Conservation (phyloP, 2,797 vertebrate genomes). For the Percopsis omiscomaycus region DNA sequence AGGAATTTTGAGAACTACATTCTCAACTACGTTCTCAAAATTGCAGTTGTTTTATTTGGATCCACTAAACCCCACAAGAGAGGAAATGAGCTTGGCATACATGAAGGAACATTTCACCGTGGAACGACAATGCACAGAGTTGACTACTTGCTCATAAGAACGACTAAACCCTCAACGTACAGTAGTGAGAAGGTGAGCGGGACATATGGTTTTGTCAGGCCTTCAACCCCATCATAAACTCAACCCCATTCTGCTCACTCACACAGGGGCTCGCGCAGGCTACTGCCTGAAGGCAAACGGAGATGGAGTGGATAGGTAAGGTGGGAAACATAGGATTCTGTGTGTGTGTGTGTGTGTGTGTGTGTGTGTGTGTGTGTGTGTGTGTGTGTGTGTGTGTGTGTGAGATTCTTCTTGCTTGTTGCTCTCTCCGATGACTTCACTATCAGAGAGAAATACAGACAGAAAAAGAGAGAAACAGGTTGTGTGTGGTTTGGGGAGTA, state of each 20-base stretch:
- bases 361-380: background rate
- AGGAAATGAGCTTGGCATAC: conserved; percentile 35
- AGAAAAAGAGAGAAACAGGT: conserved; percentile 2
- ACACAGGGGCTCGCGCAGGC: background rate
- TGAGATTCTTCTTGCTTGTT: conserved; percentile 14
- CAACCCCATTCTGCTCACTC: background rate
- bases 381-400: conserved; percentile 5
- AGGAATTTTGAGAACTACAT: no score
- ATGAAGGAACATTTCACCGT: background rate
- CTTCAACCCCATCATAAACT: conserved; percentile 6
- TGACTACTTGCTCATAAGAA: conserved; percentile 25
- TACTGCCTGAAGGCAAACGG: background rate
- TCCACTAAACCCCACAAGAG: conserved; percentile 12
- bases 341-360: background rate
- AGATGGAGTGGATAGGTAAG: background rate
- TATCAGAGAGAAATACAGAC: conserved; percentile 6
- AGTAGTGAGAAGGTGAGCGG: conserved; percentile 6
- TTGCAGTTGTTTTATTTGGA: no score
- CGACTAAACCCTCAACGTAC: background rate
- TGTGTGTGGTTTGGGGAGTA: no score
- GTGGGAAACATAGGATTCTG: background rate
- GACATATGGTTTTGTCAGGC: conserved; percentile 13
- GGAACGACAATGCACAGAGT: conserved; percentile 17
- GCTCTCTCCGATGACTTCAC: conserved; percentile 12
- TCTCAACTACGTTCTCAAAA: no score